Evolutionary conservation across 2,888 invertebrate species (phyloP), one percentile per base, ranked within the genome.

Genomic region (Dicranocentrus wangi): DNA sequence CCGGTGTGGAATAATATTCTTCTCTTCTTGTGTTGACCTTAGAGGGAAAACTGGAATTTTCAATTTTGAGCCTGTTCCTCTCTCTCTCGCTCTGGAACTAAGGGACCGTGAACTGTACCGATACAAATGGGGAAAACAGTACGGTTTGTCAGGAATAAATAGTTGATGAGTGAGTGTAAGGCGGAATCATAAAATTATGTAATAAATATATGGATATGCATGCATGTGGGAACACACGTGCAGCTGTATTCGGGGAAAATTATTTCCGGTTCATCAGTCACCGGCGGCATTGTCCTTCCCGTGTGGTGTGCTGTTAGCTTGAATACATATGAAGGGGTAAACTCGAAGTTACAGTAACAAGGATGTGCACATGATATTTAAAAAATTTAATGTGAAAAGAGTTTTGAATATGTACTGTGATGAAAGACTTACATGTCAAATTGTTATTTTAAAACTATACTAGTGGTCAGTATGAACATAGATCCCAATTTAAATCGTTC

Each of bases 261-360:
- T 78, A 70, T 70, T 78, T 78, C 78, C 78, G 78, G 63, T 65
- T 78, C 47, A 78, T 70, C 55, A 65, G 78, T 55, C 70, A 47
- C 53, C 61, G 8, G 32, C 10, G n/a, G n/a, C n/a, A n/a, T n/a
- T n/a, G n/a, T n/a, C n/a, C n/a, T n/a, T n/a, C n/a, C n/a, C n/a
- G n/a, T n/a, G n/a, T n/a, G n/a, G n/a, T n/a, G n/a, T n/a, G n/a
- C n/a, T n/a, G n/a, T n/a, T n/a, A n/a, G n/a, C n/a, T n/a, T n/a
- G n/a, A n/a, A n/a, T n/a, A n/a, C n/a, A n/a, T n/a, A n/a, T n/a
- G n/a, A n/a, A n/a, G n/a, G n/a, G n/a, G n/a, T n/a, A n/a, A n/a
- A n/a, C n/a, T n/a, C n/a, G n/a, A n/a, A n/a, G n/a, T n/a, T n/a
- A n/a, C n/a, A n/a, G n/a, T n/a, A n/a, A n/a, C n/a, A n/a, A n/a